Evolutionary conservation across 2,797 vertebrate genomes (phyloP).

Genomic region (Anas capensis): DNA sequence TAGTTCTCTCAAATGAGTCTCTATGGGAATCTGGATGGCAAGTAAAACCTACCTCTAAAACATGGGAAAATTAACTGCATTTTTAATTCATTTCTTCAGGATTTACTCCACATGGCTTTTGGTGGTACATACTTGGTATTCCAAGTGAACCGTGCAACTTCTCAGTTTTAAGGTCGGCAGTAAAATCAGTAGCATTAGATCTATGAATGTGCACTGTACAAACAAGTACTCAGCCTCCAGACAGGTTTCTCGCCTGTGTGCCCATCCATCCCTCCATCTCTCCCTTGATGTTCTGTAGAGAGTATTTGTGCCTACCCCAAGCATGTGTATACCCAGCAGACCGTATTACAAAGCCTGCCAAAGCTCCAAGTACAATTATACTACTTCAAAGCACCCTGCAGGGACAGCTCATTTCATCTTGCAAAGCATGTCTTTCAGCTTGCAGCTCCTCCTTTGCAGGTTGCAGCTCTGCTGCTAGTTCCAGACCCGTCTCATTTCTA

Average conservation of each 20-base stretch:
- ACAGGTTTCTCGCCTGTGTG: neutral
- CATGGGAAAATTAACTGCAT: slow-evolving; percentile 45
- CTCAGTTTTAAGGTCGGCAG: neutral
- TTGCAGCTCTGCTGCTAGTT: neutral
- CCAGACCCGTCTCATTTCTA: fast-evolving
- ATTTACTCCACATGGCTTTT: neutral
- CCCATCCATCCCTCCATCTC: neutral
- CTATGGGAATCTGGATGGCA: slow-evolving; percentile 44
- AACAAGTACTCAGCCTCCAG: neutral
- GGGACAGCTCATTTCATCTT: neutral
- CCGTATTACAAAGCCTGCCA: neutral
- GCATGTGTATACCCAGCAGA: fast-evolving
- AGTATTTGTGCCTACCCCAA: neutral
- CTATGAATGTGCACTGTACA: neutral
- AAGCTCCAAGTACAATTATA: neutral
- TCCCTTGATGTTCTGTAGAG: neutral
- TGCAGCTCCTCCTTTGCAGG: neutral
- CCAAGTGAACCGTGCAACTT: neutral
- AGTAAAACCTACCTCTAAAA: slow-evolving; percentile 27
- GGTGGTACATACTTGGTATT: neutral
- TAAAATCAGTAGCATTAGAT: neutral
- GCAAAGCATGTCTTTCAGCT: neutral
- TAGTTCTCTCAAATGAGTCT: slow-evolving; percentile 57
- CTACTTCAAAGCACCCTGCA: neutral
- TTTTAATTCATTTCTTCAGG: slow-evolving; percentile 45